Percentiles rank a stretch among this genome's conserved stretches.
Conservation (phyloP, 1,140 invertebrate species). For the Drosophila pruinosa region DNA sequence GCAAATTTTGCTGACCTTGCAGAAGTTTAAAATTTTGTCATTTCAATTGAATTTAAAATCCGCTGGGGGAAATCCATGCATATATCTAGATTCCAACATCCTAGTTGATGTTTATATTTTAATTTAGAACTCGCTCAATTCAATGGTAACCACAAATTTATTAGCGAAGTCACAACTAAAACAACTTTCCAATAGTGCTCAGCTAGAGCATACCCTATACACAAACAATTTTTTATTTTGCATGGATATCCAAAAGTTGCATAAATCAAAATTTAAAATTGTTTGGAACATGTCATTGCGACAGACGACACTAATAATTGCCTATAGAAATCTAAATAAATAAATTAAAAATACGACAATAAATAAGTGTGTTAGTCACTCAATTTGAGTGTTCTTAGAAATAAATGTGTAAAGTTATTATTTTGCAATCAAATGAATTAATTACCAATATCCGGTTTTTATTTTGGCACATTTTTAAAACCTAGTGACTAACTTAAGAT, state of each 20-base stretch:
- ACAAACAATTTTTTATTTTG: background rate
- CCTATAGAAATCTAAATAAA: conserved; percentile 2
- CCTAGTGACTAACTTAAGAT: conserved; percentile 5
- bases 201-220: background rate
- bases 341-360: conserved; percentile 6
- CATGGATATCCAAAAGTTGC: background rate
- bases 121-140: conserved; percentile 13
- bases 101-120: conserved; percentile 13
- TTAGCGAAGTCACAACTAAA: background rate
- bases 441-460: background rate
- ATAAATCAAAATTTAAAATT: background rate
- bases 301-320: background rate
- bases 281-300: background rate
- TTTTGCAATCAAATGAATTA: background rate
- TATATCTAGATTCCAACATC: conserved; percentile 2
- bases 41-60: conserved; percentile 14
- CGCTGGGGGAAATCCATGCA: conserved; percentile 3
- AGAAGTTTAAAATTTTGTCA: conserved; percentile 17
- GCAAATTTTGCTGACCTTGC: conserved; percentile 51
- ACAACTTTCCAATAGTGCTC: background rate
- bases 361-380: conserved; percentile 29
- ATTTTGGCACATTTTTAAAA: background rate
- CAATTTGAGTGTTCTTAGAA: conserved; percentile 18
- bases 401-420: background rate
- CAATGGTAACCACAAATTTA: conserved; percentile 32